These are phyloP conservation scores for Pyrgilauda ruficollis DNA, from an alignment of 2,113 vertebrate species.

Conservation along the genomic window DNA sequence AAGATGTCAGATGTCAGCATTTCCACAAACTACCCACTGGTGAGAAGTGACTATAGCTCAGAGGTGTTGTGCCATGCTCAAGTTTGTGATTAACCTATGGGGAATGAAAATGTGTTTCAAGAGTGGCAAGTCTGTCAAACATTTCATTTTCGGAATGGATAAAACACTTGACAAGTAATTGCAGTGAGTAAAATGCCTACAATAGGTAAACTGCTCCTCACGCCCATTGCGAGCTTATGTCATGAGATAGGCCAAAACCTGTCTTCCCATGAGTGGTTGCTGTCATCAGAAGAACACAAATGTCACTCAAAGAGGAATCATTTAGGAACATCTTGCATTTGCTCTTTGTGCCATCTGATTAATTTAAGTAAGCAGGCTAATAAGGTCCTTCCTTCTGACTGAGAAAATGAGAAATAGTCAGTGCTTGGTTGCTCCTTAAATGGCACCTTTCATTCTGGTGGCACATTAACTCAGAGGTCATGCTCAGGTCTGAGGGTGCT, in stretches of 20 bases:
- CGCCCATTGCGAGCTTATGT: background rate
- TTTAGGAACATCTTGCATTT: background rate
- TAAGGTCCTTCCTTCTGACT: background rate
- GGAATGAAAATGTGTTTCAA: background rate
- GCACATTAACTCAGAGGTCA: background rate
- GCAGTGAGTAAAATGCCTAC: background rate
- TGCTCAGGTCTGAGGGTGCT: background rate
- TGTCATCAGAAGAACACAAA: background rate
- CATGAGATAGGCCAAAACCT: background rate
- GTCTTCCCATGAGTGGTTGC: background rate
- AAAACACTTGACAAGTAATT: background rate
- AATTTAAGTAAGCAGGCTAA: background rate
- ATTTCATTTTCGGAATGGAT: background rate
- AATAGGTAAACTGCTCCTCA: background rate
- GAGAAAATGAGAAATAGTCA: background rate
- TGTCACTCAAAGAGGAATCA: background rate
- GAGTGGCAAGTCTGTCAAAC: background rate
- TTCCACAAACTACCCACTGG: background rate
- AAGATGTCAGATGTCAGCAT: accelerated
- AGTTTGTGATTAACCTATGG: background rate
- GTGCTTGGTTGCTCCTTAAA: background rate
- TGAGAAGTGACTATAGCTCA: background rate
- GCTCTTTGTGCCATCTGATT: background rate
- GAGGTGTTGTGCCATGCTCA: background rate
- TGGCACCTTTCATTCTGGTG: background rate